A percentile compares a stretch with the other conserved stretches of the same genome.
phyloP scores from a whole-genome alignment of 35 echinoderm and acorn worm genomes.

The Holothuria glaberrima region DNA sequence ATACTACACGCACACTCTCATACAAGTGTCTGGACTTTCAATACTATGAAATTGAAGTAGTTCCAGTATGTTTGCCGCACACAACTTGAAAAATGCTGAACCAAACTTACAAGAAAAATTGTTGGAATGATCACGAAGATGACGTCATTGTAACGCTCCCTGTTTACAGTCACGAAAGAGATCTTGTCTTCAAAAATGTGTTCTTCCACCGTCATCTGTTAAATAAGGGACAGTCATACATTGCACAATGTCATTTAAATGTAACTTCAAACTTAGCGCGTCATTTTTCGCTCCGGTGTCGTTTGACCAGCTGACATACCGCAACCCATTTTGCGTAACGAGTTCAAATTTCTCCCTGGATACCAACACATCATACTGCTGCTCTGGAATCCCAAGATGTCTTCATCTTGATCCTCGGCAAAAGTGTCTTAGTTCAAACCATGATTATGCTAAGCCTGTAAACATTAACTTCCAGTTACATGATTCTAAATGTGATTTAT shows the following conservation, averaged over 20 bases:
- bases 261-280: not conserved
- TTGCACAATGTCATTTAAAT: too few species aligned
- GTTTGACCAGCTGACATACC: not conserved
- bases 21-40: not conserved
- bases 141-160: too few species aligned
- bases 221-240: too few species aligned
- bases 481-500: not conserved
- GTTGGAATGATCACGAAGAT: not conserved
- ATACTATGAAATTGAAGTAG: not conserved
- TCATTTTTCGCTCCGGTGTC: not conserved
- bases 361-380: too few species aligned
- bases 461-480: not conserved
- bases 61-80: not conserved
- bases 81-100: not conserved
- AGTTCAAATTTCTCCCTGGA: too few species aligned
- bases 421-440: not conserved
- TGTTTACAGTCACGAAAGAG: too few species aligned
- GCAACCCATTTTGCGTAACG: not conserved
- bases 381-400: not conserved
- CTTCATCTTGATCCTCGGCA: not conserved
- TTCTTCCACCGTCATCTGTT: too few species aligned
- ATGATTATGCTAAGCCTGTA: too few species aligned
- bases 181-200: too few species aligned
- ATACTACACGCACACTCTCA: not conserved
- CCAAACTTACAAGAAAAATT: not conserved